Conservation (phyloP, 2,797 vertebrate genomes). For the Poecilia wingei region DNA sequence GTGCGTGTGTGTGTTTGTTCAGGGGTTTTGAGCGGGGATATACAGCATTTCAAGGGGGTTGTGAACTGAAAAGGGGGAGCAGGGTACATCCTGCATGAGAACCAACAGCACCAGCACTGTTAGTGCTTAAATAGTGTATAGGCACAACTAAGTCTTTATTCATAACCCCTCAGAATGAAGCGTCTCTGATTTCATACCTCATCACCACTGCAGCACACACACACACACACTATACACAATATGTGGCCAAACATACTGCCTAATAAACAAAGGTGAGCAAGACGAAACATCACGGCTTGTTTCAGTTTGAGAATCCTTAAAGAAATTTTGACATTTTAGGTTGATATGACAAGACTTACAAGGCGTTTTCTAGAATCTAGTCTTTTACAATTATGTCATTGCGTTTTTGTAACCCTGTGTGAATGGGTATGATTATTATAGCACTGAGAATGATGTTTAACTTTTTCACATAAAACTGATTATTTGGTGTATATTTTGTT, state of each 20-base stretch:
- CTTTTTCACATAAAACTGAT: not conserved
- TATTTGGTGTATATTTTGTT: not conserved
- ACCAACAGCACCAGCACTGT: slow-evolving; percentile 22
- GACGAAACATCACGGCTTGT: slow-evolving; percentile 5
- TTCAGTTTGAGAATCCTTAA: not conserved
- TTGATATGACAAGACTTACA: not conserved
- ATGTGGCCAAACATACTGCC: slow-evolving; percentile 18
- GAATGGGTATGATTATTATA: not conserved
- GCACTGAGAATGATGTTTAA: not conserved
- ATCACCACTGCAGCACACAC: slow-evolving; percentile 40
- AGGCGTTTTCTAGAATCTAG: not conserved
- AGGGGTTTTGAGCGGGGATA: not conserved
- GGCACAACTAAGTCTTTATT: slow-evolving; percentile 38
- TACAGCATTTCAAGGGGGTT: not conserved
- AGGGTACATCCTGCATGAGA: not conserved
- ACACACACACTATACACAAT: slow-evolving; percentile 20
- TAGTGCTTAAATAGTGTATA: slow-evolving; percentile 35
- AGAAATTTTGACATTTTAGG: not conserved
- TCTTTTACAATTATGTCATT: not conserved
- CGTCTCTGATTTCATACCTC: slow-evolving; percentile 49
- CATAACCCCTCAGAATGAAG: slow-evolving; percentile 38
- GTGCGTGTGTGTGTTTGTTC: not conserved
- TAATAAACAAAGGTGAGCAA: slow-evolving; percentile 19
- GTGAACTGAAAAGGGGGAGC: not conserved
- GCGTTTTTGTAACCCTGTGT: not conserved